Evolutionary conservation across 2,888 invertebrate species (phyloP).

Genomic region (Chaetogeoica ovagalla): DNA sequence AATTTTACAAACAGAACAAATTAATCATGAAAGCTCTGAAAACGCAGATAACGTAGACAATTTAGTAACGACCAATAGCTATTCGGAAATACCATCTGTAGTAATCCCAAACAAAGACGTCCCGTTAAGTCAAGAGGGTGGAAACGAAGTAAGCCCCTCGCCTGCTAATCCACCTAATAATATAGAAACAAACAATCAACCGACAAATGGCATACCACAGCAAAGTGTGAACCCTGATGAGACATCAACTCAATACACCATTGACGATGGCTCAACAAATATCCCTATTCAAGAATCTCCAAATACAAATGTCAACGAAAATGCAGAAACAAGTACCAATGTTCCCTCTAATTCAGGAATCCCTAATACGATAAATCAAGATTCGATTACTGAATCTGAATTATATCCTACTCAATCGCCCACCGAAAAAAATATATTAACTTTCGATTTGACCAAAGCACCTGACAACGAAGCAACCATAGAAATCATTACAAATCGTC

Average conservation of each 20-base stretch:
- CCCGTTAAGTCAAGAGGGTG: neutral
- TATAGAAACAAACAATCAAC: neutral
- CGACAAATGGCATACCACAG: neutral
- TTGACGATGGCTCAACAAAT: slow-evolving; percentile 4
- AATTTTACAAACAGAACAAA: neutral
- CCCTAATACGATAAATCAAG: slow-evolving; percentile 8
- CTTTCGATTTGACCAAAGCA: slow-evolving; percentile 34
- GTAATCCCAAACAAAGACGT: neutral
- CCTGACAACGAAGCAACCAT: slow-evolving; percentile 52
- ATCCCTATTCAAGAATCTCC: slow-evolving; percentile 10
- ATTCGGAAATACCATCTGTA: neutral
- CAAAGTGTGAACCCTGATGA: neutral
- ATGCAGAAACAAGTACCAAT: slow-evolving; percentile 12
- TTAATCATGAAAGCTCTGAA: neutral
- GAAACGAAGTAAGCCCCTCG: neutral
- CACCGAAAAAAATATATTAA: neutral
- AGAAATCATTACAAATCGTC: slow-evolving; percentile 54
- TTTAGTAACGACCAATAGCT: slow-evolving; percentile 24
- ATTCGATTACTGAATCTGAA: slow-evolving; percentile 19
- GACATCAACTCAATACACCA: slow-evolving; percentile 18
- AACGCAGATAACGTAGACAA: neutral
- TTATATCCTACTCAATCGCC: slow-evolving; percentile 53
- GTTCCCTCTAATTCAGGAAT: neutral
- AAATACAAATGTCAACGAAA: neutral
- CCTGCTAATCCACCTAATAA: neutral